Evolutionary conservation across 2,797 vertebrate genomes (phyloP).

Genomic region (Enteromius radiatus): DNA sequence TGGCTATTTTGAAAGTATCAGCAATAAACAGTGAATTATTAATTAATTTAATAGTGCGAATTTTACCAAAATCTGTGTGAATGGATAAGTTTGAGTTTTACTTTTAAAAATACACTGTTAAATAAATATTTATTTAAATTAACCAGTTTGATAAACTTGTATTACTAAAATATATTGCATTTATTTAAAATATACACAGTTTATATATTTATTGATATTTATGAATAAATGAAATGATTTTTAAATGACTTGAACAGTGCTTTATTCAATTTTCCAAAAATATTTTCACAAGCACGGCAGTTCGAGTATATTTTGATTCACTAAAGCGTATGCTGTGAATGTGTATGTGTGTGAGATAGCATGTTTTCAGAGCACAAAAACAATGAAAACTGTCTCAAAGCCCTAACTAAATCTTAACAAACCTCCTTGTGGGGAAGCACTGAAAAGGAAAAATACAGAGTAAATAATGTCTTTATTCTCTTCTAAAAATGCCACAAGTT

Average conservation of each 20-base stretch:
- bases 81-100: background rate
- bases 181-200: background rate
- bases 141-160: background rate
- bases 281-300: background rate
- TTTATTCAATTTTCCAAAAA: background rate
- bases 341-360: background rate
- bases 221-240: too few species aligned
- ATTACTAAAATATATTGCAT: background rate
- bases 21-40: background rate
- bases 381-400: background rate
- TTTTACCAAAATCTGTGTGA: background rate
- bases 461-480: conserved; percentile 16
- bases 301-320: background rate
- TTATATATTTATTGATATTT: too few species aligned
- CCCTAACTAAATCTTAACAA: background rate
- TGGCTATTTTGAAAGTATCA: background rate
- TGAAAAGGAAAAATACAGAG: conserved; percentile 5
- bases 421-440: background rate
- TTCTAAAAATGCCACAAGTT: conserved; percentile 16
- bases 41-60: background rate
- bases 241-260: background rate
- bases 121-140: background rate
- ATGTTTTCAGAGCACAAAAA: conserved; percentile 3
- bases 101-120: background rate
- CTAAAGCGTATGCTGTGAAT: background rate